phyloP scores from a whole-genome alignment of 2,888 invertebrate genomes.

The Linnaemya vulpina region DNA sequence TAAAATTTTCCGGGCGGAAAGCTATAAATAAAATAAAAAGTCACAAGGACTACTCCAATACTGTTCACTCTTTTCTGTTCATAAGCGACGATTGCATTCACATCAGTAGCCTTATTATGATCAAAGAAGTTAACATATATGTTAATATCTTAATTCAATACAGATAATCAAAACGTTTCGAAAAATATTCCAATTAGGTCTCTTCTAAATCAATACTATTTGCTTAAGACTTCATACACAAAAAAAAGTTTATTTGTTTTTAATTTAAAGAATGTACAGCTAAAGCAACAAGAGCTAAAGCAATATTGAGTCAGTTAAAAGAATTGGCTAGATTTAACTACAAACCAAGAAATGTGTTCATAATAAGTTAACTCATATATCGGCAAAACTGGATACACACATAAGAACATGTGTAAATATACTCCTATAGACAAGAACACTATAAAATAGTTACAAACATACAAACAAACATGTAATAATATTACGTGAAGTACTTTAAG shows the following conservation, averaged over 20 bases:
- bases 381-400: conserved; percentile 24
- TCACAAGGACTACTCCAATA: too few relatives aligned
- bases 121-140: too few relatives aligned
- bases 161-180: too few relatives aligned
- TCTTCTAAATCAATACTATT: conserved; percentile 42
- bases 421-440: conserved; percentile 44
- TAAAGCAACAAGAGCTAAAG: conserved; percentile 35
- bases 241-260: conserved; percentile 46
- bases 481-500: conserved; percentile 26
- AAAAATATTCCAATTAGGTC: conserved; percentile 14
- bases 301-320: conserved; percentile 28
- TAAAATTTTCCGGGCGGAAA: too few relatives aligned
- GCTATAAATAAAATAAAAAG: too few relatives aligned
- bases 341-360: conserved; percentile 3
- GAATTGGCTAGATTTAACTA: conserved; percentile 51
- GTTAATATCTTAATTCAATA: too few relatives aligned
- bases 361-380: conserved; percentile 33
- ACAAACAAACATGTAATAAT: conserved; percentile 2
- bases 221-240: conserved; percentile 35
- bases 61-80: too few relatives aligned
- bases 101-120: too few relatives aligned
- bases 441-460: conserved; percentile 7
- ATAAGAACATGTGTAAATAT: conserved; percentile 13
- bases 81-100: too few relatives aligned
- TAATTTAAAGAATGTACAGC: conserved; percentile 42